These are phyloP conservation scores for Catonia carolina DNA, from an alignment of 2,888 invertebrate species.

Conservation along the genomic window DNA sequence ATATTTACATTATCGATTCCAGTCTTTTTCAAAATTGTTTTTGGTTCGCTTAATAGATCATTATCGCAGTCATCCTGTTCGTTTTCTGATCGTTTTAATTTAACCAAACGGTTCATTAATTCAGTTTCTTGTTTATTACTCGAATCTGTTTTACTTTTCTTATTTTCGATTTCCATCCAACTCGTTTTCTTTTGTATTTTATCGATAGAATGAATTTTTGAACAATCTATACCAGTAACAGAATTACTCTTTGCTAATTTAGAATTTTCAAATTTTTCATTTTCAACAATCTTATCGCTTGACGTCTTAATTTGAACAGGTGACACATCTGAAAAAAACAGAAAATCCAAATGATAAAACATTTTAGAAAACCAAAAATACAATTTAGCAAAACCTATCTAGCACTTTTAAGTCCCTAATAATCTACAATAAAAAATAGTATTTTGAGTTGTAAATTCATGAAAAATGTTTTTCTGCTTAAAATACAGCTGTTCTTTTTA, in stretches of 20 bases:
- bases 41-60: not conserved
- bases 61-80: not conserved
- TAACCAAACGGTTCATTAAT: not conserved
- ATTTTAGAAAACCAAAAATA: too few species aligned
- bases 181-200: constrained; percentile 2
- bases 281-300: too few species aligned
- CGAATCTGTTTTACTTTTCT: not conserved
- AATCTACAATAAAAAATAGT: too few species aligned
- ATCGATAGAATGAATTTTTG: not conserved
- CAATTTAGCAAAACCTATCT: too few species aligned
- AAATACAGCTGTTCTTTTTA: too few species aligned
- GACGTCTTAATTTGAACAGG: too few species aligned
- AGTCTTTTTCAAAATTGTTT: not conserved
- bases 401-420: too few species aligned
- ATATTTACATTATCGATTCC: not conserved
- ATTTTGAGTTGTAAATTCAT: too few species aligned
- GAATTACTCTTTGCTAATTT: too few species aligned
- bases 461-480: too few species aligned
- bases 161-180: constrained; percentile 1
- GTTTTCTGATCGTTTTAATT: not conserved
- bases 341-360: constrained; percentile 13
- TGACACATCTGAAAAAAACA: constrained; percentile 7
- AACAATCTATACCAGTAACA: too few species aligned
- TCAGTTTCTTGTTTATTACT: not conserved
- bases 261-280: too few species aligned